Evolutionary conservation across 1,140 invertebrate species (phyloP).

Genomic region (Drosophila azteca): DNA sequence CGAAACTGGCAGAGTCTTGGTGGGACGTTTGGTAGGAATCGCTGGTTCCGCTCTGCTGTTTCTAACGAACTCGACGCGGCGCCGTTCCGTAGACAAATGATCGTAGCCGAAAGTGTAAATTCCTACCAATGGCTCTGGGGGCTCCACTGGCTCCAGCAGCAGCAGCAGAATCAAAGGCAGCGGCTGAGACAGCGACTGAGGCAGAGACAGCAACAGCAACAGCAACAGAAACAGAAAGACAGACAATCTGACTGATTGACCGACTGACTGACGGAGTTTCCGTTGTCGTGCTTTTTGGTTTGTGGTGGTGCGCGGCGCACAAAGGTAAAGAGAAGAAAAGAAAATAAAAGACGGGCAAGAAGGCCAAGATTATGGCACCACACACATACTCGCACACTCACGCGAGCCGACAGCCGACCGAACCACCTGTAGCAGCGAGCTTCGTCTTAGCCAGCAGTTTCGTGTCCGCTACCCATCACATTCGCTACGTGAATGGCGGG

Average conservation of each 20-base stretch:
- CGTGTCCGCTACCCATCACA: constrained; percentile 1
- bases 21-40: neutral
- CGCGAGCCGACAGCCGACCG: constrained; percentile 3
- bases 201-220: constrained; percentile 29
- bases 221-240: constrained; percentile 21
- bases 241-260: constrained; percentile 67
- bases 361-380: constrained; percentile 79
- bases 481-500: no score
- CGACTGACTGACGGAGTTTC: constrained; percentile 58
- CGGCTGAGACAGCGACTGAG: constrained; percentile 15
- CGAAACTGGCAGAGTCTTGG: constrained; percentile 6
- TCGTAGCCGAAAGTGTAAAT: constrained; percentile 74
- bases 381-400: constrained; percentile 20
- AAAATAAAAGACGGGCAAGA: constrained; percentile 56
- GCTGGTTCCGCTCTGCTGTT: constrained; percentile 45
- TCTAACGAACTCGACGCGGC: constrained; percentile 79
- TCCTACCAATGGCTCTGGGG: constrained; percentile 66
- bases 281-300: constrained; percentile 14
- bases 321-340: constrained; percentile 67
- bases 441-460: constrained; percentile 13
- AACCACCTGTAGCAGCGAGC: constrained; percentile 53
- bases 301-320: constrained; percentile 31
- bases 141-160: constrained; percentile 25
- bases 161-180: constrained; percentile 4
- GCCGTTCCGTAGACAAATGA: constrained; percentile 83